Evolutionary conservation across 2,113 vertebrate species (phyloP), one percentile per base, ranked within the genome.

Genomic region (Phodopus roborovskii): DNA sequence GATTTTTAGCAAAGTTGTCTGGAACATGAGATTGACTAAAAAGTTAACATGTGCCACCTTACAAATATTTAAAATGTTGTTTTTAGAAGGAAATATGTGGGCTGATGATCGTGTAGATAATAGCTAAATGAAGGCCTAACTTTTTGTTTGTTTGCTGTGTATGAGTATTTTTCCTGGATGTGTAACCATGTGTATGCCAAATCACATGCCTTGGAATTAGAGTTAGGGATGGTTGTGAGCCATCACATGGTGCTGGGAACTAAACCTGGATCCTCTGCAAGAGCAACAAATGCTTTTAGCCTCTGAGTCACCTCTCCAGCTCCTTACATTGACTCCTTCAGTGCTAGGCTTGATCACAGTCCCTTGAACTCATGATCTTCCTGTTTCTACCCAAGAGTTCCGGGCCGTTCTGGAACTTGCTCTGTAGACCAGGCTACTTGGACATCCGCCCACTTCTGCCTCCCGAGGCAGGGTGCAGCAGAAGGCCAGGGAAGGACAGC

Each of bases 11-110:
- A 81, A 58, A 81, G 17, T 92, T 94, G 20, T 95, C 36, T 86
- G 84, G 56, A 94, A 92, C 68, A 7, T 89, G 60, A 94, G 60
- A 45, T 96, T 97, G 45, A 87, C 28, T 92, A 60, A 92, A 84
- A 92, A 90, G 77, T 87, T 96, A 94, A 45, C 73, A 45, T 85
- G 42, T 48, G 19, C 19, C 19, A 91, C 83, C 7, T 95, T 48
- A 30, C 86, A 50, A 77, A 84, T 96, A 90, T 78, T 94, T 92
- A 78, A 95, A 94, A 56, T 64, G 48, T 94, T 86, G 66, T 81
- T 94, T 95, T 92, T 90, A 92, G 75, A 84, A 94, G 39, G 74
- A 93, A 56, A n/a, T 36, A 75, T 77, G 33, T 92, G 9, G 60
- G 33, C 15, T 88, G n/a, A 92, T 73, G 81, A 85, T 75, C 77